These are phyloP conservation scores for Drosophila macrospina DNA, from an alignment of 2,888 invertebrate species.

Conservation along the genomic window DNA sequence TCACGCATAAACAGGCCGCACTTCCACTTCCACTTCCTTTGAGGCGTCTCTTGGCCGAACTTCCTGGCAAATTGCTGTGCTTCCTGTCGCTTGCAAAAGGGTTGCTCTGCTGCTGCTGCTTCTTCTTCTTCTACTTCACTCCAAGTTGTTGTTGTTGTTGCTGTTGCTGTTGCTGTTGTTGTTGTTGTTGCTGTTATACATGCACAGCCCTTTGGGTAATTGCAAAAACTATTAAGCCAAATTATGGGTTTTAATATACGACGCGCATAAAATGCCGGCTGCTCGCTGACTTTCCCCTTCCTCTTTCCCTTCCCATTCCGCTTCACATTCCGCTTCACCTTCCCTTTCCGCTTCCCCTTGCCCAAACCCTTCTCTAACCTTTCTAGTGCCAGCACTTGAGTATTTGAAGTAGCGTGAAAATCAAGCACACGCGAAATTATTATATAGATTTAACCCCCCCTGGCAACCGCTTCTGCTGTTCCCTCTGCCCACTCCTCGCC, in stretches of 20 bases:
- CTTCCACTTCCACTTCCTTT: constrained; percentile 67
- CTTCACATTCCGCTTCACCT: constrained; percentile 11
- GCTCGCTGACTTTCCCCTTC: constrained; percentile 47
- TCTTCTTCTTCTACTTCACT: background rate
- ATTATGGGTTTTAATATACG: constrained; percentile 84
- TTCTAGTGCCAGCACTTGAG: constrained; percentile 59
- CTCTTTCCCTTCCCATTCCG: background rate
- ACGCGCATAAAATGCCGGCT: constrained; percentile 66
- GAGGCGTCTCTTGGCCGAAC: constrained; percentile 37
- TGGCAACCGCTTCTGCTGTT: background rate
- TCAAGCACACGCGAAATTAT: constrained; percentile 78
- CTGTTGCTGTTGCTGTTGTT: constrained; percentile 19
- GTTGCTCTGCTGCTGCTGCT: constrained; percentile 28
- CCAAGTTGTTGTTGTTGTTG: background rate
- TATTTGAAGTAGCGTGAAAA: constrained; percentile 76
- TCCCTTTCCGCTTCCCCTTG: constrained; percentile 17
- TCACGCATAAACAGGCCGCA: constrained; percentile 74
- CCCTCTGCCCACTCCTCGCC: background rate
- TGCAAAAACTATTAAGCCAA: constrained; percentile 83
- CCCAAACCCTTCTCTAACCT: background rate
- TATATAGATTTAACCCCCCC: constrained; percentile 69
- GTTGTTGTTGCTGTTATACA: constrained; percentile 23
- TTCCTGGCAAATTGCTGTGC: constrained; percentile 63
- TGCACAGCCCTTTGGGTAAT: constrained; percentile 72
- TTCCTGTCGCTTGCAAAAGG: constrained; percentile 57